phyloP scores from a whole-genome alignment of 2,113 vertebrate genomes.

The Callospermophilus lateralis region DNA sequence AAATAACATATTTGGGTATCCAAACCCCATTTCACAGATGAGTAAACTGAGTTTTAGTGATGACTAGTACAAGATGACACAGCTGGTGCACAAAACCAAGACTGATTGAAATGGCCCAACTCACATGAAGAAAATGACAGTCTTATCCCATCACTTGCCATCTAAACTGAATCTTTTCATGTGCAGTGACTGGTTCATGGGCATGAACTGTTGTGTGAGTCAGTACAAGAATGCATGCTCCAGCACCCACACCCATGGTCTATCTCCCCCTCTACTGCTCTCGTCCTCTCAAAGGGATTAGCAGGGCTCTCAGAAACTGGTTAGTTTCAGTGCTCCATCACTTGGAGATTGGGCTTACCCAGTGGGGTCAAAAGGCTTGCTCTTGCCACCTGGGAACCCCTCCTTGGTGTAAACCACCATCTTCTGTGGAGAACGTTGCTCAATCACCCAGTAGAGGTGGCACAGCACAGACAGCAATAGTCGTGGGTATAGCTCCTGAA shows the following conservation, averaged over 20 bases:
- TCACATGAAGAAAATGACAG: not conserved
- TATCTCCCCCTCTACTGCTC: not conserved
- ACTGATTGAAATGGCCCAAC: not conserved
- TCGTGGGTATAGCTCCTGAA: slow-evolving; percentile 47
- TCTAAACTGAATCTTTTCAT: not conserved
- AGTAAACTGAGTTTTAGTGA: not conserved
- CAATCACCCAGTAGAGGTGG: slow-evolving; percentile 61
- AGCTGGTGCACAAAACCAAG: not conserved
- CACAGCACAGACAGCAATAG: slow-evolving; percentile 56
- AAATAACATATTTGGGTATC: not conserved
- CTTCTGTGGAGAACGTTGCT: slow-evolving; percentile 30
- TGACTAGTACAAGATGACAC: too few species aligned
- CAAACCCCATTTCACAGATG: not conserved
- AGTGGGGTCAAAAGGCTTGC: slow-evolving; percentile 50
- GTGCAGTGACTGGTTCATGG: not conserved
- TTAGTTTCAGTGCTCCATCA: not conserved
- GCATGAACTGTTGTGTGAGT: not conserved
- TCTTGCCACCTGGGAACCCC: not conserved
- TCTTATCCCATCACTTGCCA: not conserved
- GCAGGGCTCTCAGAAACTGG: not conserved
- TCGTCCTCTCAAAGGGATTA: not conserved
- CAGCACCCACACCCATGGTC: not conserved
- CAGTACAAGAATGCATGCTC: not conserved
- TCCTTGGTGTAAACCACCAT: slow-evolving; percentile 61
- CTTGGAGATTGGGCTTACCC: not conserved